These are phyloP conservation scores for Cephus rjabovi DNA, from an alignment of 2,888 invertebrate species.

Conservation along the genomic window DNA sequence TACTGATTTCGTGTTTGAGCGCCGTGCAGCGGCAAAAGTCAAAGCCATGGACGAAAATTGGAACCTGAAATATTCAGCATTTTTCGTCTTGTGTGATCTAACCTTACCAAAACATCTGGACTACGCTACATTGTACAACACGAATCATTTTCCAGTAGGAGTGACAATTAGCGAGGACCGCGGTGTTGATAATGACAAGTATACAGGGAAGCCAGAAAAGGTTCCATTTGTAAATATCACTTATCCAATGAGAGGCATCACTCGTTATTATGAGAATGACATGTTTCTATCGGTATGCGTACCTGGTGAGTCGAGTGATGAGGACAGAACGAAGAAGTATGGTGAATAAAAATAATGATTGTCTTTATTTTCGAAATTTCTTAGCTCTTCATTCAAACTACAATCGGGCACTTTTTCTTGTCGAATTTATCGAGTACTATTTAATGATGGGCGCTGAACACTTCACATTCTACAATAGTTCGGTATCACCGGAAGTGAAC, in stretches of 20 bases:
- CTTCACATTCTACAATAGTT: conserved; percentile 67
- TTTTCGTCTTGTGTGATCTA: conserved; percentile 63
- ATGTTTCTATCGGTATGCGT: conserved; percentile 36
- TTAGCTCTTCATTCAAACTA: conserved; percentile 65
- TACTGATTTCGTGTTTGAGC: conserved; percentile 44
- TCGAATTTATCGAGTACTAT: conserved; percentile 69
- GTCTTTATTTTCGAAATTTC: conserved; percentile 46
- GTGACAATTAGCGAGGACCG: conserved; percentile 18
- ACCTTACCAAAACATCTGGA: conserved; percentile 28
- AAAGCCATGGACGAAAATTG: conserved; percentile 67
- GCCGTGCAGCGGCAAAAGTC: conserved; percentile 57
- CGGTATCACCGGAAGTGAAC: conserved; percentile 58
- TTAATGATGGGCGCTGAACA: conserved; percentile 65
- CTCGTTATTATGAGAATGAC: conserved; percentile 10
- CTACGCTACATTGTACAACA: conserved; percentile 14
- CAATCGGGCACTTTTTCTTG: conserved; percentile 63
- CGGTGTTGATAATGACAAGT: not conserved
- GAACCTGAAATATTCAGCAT: conserved; percentile 66
- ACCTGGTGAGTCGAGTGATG: conserved; percentile 28
- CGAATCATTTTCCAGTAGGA: conserved; percentile 27
- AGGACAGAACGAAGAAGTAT: not conserved
- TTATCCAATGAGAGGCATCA: conserved; percentile 30
- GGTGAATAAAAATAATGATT: not conserved
- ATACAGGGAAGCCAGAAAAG: conserved; percentile 4
- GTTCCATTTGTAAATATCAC: conserved; percentile 29